These are phyloP conservation scores for Julus scandinavius DNA, from an alignment of 2,888 invertebrate genomes.

Conservation along the genomic window DNA sequence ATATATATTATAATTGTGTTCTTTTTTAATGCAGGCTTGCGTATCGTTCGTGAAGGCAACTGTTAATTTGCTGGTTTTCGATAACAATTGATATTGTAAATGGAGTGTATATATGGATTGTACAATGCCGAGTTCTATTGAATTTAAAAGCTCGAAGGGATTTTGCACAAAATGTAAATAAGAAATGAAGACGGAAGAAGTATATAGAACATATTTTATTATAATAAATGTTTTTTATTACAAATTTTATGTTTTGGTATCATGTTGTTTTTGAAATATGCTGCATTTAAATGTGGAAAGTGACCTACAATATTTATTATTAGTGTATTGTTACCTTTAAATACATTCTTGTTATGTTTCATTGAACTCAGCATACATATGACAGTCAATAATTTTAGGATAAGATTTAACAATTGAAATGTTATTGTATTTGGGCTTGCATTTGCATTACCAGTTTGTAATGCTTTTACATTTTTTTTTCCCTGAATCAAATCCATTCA, in stretches of 20 bases:
- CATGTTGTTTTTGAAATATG: background rate
- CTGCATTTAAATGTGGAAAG: background rate
- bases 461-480: background rate
- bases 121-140: background rate
- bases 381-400: background rate
- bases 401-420: conserved; percentile 4
- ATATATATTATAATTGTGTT: background rate
- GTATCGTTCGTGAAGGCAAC: conserved; percentile 40
- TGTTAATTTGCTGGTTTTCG: conserved; percentile 34
- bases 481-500: no score
- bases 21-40: conserved; percentile 36
- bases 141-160: background rate
- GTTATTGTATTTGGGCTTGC: background rate
- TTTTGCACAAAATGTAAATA: conserved; percentile 9
- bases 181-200: background rate
- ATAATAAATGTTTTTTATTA: conserved; percentile 5
- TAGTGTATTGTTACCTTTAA: conserved; percentile 29
- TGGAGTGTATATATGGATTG: background rate
- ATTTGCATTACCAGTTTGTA: background rate
- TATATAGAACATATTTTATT: conserved; percentile 45
- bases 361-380: background rate
- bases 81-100: background rate
- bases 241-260: background rate
- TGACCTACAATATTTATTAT: conserved; percentile 24
- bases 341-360: background rate